phyloP scores from a whole-genome alignment of 2,797 vertebrate species.

The Mormyrus proboscirostris region DNA sequence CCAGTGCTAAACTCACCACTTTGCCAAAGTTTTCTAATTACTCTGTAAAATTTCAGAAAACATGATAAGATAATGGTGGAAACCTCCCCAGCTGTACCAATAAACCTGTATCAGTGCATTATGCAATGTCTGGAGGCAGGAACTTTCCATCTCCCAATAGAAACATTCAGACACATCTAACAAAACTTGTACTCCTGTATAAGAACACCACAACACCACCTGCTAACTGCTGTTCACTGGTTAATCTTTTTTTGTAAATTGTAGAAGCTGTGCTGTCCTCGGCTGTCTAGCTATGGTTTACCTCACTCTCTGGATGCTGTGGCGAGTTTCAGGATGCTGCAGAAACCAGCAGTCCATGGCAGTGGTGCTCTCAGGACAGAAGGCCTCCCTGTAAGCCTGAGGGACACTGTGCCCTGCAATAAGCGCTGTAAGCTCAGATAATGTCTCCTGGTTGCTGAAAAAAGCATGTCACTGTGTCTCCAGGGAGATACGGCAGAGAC shows the following conservation, averaged over 20 bases:
- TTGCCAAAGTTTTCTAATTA: neutral
- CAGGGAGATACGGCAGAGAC: constrained; percentile 75
- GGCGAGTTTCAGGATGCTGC: neutral
- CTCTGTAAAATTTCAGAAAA: neutral
- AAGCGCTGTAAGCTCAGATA: neutral
- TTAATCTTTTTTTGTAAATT: neutral
- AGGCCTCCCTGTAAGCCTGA: neutral
- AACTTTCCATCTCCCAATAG: neutral
- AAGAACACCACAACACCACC: neutral
- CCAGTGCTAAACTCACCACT: neutral
- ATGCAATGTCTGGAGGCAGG: neutral
- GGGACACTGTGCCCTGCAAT: neutral
- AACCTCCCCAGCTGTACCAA: neutral
- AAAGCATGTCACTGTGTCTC: constrained; percentile 8
- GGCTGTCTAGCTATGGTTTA: neutral
- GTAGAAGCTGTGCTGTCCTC: neutral
- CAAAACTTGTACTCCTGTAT: neutral
- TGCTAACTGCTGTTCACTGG: neutral
- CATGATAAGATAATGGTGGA: constrained; percentile 1
- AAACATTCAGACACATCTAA: neutral
- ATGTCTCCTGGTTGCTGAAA: neutral
- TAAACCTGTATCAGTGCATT: neutral
- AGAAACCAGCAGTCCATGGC: neutral
- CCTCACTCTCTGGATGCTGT: neutral
- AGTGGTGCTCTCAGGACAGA: neutral